Evolutionary conservation across 2,113 vertebrate species (phyloP).

Genomic region (Choloepus hoffmanni): DNA sequence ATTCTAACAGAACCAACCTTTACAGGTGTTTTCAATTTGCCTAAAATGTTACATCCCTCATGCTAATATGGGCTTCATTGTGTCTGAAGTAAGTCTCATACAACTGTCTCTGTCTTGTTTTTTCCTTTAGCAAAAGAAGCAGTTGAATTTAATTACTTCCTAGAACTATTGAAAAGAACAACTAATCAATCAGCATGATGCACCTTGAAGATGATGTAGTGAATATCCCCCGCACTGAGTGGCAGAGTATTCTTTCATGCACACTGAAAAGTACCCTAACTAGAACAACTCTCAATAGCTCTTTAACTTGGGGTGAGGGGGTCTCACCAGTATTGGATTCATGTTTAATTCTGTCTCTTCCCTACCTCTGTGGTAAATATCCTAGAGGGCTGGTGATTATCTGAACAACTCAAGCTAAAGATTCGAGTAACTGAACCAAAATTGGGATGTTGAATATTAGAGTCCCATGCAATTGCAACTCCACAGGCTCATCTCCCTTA

Average conservation of each 20-base stretch:
- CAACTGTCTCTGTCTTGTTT: not conserved
- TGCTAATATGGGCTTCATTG: not conserved
- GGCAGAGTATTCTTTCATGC: not conserved
- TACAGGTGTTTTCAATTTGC: not conserved
- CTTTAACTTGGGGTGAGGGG: rapidly evolving
- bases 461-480: not conserved
- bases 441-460: not conserved
- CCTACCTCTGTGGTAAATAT: not conserved
- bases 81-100: not conserved
- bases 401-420: not conserved
- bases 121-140: slow-evolving; percentile 38
- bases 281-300: not conserved
- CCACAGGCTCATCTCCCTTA: not conserved
- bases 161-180: not conserved
- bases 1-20: not conserved
- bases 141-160: not conserved
- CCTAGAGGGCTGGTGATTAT: not conserved
- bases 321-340: not conserved
- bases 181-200: not conserved
- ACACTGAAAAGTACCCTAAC: not conserved
- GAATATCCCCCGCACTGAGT: too few species aligned
- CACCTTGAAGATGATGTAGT: not conserved
- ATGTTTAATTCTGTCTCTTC: not conserved
- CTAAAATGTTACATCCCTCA: not conserved
- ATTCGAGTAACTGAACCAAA: not conserved